These are phyloP conservation scores for Strigamia transsilvanica DNA, from an alignment of 2,888 invertebrate species.

Conservation along the genomic window DNA sequence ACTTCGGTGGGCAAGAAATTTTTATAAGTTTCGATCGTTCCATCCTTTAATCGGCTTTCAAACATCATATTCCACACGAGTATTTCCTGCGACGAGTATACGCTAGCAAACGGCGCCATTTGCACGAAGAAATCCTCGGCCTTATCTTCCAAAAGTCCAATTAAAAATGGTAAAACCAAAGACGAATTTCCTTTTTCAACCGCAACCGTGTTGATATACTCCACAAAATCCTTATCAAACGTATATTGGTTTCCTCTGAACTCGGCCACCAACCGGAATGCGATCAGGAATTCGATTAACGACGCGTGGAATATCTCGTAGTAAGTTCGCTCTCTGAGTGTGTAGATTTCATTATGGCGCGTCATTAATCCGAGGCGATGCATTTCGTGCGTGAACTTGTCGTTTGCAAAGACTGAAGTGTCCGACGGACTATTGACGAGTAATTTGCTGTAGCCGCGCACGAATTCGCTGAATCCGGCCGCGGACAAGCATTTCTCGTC, in stretches of 20 bases:
- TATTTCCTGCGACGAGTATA: conserved; percentile 11
- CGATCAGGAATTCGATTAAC: neutral
- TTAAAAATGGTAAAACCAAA: conserved; percentile 12
- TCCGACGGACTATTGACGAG: neutral
- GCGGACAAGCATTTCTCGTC: neutral
- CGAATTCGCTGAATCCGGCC: conserved; percentile 2
- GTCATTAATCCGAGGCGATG: conserved; percentile 10
- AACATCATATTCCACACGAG: neutral
- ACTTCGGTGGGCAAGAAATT: neutral
- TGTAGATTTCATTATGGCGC: neutral
- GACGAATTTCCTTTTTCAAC: neutral
- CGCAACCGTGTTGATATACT: neutral
- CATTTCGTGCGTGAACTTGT: conserved; percentile 28
- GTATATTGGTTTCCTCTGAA: neutral
- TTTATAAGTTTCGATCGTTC: neutral
- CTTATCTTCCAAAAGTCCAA: conserved; percentile 2
- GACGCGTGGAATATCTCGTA: conserved; percentile 1
- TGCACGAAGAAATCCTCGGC: conserved; percentile 4
- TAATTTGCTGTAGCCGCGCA: neutral
- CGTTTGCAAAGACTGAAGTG: neutral
- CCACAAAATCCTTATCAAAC: neutral
- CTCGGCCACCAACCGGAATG: neutral
- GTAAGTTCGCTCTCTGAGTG: neutral
- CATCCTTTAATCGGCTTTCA: neutral
- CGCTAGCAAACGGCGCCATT: neutral